A percentile compares a stretch with the other conserved stretches of the same genome.
Evolutionary conservation across 2,797 vertebrate species (phyloP).

Genomic region (Tragelaphus eurycerus): DNA sequence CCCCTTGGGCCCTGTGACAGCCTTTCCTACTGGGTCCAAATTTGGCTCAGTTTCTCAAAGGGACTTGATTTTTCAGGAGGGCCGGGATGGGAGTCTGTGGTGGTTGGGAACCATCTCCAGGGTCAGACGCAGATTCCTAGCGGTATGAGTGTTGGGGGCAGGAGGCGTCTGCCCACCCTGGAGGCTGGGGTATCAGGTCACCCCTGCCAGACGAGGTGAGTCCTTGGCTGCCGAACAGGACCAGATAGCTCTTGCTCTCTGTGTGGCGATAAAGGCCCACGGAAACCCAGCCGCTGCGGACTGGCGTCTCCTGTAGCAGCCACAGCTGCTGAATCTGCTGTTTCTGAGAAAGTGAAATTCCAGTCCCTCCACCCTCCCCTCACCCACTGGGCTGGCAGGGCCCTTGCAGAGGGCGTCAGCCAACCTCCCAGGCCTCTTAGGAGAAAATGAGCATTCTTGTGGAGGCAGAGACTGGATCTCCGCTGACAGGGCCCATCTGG

Average conservation of each 20-base stretch:
- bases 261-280: conserved; percentile 57
- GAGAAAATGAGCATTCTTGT: background rate
- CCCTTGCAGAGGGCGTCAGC: background rate
- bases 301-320: conserved; percentile 67
- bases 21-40: background rate
- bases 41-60: background rate
- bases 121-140: background rate
- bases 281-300: conserved; percentile 59
- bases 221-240: conserved; percentile 63
- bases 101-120: background rate
- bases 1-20: background rate
- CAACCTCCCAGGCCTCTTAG: background rate
- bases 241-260: conserved; percentile 53
- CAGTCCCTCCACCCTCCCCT: background rate
- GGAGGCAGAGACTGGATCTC: background rate
- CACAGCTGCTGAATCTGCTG: conserved; percentile 74
- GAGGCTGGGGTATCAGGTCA: conserved; percentile 60
- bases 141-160: background rate
- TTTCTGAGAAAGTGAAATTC: conserved; percentile 73
- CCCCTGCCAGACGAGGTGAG: conserved; percentile 41
- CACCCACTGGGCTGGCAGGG: background rate
- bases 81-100: background rate
- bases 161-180: conserved; percentile 18
- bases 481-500: fast-evolving
- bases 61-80: background rate